A percentile compares a stretch with the other conserved stretches of the same genome.
phyloP scores from a whole-genome alignment of 2,113 vertebrate species.

The Motacilla tschutschensis region DNA sequence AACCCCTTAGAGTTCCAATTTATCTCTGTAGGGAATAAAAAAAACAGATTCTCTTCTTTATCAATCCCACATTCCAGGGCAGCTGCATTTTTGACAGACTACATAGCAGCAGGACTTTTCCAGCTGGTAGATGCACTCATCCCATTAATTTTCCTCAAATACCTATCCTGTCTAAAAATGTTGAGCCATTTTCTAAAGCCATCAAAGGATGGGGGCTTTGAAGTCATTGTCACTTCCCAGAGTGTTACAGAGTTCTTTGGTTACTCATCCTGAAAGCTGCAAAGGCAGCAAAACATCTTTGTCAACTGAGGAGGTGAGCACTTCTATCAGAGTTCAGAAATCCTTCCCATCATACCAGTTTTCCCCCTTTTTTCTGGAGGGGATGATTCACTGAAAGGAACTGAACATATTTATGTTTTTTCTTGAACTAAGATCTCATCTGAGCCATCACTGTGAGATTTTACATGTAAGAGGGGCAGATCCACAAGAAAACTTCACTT shows the following conservation, averaged over 20 bases:
- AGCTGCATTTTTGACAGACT: not conserved
- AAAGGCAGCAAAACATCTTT: not conserved
- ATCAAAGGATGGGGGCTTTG: not conserved
- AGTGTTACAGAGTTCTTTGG: not conserved
- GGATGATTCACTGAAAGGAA: not conserved
- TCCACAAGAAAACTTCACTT: not conserved
- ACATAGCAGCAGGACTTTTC: not conserved
- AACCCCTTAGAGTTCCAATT: not conserved
- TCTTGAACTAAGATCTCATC: not conserved
- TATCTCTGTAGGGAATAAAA: not conserved
- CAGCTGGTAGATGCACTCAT: not conserved
- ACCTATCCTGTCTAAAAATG: not conserved
- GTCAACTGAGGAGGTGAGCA: not conserved
- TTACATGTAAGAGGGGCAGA: not conserved
- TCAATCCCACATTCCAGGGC: not conserved
- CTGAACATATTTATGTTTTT: accelerated
- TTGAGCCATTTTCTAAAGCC: not conserved
- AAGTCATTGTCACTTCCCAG: not conserved
- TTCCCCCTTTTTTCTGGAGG: not conserved
- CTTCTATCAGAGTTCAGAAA: not conserved
- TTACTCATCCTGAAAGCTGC: not conserved
- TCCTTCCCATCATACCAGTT: not conserved
- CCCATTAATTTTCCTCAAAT: not conserved
- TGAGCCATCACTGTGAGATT: not conserved
- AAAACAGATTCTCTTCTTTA: not conserved